A percentile compares a stretch with the other conserved stretches of the same genome.
Conservation (phyloP, 2,888 invertebrate genomes). For the Metalampra italica region DNA sequence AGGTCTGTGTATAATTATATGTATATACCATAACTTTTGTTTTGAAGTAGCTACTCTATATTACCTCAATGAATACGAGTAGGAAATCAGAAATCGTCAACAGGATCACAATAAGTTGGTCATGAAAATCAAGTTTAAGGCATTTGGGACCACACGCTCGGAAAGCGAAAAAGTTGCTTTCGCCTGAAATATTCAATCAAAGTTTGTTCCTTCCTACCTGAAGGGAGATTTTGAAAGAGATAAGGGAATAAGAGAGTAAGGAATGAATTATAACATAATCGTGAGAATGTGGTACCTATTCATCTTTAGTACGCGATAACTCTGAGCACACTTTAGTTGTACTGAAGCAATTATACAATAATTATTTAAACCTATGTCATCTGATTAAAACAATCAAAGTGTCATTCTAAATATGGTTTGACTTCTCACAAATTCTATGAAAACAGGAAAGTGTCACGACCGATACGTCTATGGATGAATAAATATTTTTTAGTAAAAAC, state of each 20-base stretch:
- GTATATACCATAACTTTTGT: too few relatives aligned
- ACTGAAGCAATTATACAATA: too few relatives aligned
- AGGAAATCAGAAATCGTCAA: neutral
- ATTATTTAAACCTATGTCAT: too few relatives aligned
- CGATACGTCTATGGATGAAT: too few relatives aligned
- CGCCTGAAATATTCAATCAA: constrained; percentile 55
- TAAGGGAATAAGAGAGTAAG: neutral
- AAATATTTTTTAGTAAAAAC: too few relatives aligned
- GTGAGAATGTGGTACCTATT: constrained; percentile 6
- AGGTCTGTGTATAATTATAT: too few relatives aligned
- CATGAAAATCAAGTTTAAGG: constrained; percentile 30
- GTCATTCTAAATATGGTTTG: too few relatives aligned
- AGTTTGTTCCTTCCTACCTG: constrained; percentile 43
- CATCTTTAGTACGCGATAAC: neutral
- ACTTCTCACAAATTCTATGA: too few relatives aligned
- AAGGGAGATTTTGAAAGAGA: constrained; percentile 28
- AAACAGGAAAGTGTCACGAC: too few relatives aligned
- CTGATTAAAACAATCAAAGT: too few relatives aligned
- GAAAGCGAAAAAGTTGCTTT: constrained; percentile 39
- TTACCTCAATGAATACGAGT: neutral
- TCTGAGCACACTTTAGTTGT: too few relatives aligned
- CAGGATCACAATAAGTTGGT: constrained; percentile 8
- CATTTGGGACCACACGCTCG: constrained; percentile 26
- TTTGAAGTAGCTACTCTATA: neutral
- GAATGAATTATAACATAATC: neutral